Conservation (phyloP, 2,888 invertebrate species). For the Palloptera scutellata region DNA sequence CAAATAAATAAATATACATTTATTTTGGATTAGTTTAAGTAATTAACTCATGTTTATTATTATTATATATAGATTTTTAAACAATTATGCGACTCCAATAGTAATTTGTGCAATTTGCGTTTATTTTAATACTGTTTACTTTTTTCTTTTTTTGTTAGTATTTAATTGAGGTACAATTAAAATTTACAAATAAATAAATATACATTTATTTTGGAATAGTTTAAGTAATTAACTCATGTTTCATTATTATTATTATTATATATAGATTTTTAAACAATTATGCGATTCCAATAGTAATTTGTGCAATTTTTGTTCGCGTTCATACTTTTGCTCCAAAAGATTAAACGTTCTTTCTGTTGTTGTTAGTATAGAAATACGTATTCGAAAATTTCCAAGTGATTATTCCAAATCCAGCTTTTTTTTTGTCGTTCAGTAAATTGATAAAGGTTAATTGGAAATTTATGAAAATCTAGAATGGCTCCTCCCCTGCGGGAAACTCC, state of each 20-base stretch:
- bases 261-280: background rate
- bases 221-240: background rate
- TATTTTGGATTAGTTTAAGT: background rate
- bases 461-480: constrained; percentile 42
- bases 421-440: background rate
- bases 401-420: background rate
- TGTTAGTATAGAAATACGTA: background rate
- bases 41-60: background rate
- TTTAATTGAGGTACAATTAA: background rate
- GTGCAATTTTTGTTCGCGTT: background rate
- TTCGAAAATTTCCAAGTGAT: background rate
- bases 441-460: background rate
- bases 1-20: background rate
- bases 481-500: constrained; percentile 46
- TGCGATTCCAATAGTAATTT: background rate
- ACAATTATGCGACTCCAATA: background rate
- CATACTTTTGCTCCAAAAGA: constrained; percentile 3
- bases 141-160: background rate
- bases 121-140: background rate
- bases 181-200: background rate
- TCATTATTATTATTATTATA: background rate
- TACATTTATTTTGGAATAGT: background rate
- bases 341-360: background rate
- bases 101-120: background rate
- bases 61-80: background rate